Evolutionary conservation across 2,113 vertebrate genomes (phyloP).

Genomic region (Callipepla squamata): DNA sequence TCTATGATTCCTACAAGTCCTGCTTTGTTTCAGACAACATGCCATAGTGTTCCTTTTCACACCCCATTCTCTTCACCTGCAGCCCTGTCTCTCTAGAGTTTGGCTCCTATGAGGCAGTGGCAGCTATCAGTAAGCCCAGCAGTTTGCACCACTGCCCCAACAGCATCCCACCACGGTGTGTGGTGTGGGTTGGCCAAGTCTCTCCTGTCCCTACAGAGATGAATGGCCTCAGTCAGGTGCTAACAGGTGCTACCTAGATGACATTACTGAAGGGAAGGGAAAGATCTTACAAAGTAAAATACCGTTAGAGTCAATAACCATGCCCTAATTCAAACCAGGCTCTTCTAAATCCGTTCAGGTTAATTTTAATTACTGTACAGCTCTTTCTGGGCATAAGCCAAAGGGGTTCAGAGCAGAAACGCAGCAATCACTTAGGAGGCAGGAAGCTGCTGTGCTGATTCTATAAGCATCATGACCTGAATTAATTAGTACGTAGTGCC

Average conservation of each 20-base stretch:
- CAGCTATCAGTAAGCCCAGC: not conserved
- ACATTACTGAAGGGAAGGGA: not conserved
- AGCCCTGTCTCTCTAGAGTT: not conserved
- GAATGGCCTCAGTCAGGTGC: not conserved
- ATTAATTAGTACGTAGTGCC: slow-evolving; percentile 24
- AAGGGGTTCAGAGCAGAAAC: not conserved
- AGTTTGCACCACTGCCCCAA: accelerated
- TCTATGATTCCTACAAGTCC: not conserved
- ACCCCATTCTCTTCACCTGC: not conserved
- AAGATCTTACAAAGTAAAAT: not conserved
- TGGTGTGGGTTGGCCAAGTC: not conserved
- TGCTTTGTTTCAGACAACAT: not conserved
- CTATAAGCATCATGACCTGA: not conserved
- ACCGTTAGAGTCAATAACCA: not conserved
- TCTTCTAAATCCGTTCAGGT: slow-evolving; percentile 20
- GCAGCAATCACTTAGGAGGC: not conserved
- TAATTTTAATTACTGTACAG: not conserved
- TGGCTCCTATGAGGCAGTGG: accelerated
- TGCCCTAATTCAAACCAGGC: slow-evolving; percentile 33
- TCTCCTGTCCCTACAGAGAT: not conserved
- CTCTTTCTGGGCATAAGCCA: not conserved
- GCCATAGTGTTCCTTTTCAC: not conserved
- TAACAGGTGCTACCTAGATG: not conserved
- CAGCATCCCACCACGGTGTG: not conserved
- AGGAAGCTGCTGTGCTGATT: slow-evolving; percentile 32